Conservation (phyloP, 1,140 invertebrate genomes). For the Trachymyrmex septentrionalis region DNA sequence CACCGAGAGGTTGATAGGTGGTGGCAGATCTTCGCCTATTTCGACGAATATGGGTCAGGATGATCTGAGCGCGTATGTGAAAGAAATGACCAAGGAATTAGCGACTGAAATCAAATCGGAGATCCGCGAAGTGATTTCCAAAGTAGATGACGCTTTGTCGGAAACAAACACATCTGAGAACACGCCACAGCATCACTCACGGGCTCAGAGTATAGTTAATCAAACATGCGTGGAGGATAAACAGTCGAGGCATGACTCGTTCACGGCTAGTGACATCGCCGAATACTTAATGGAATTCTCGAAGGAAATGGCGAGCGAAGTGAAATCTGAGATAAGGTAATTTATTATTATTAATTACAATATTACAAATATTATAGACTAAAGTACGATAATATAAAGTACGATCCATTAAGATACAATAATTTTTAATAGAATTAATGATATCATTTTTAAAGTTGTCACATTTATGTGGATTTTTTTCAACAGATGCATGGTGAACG, state of each 20-base stretch:
- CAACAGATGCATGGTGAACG: constrained; percentile 87
- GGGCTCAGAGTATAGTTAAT: constrained; percentile 22
- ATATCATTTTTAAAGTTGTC: background rate
- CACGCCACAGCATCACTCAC: constrained; percentile 81
- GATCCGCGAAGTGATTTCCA: constrained; percentile 92
- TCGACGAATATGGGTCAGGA: constrained; percentile 88
- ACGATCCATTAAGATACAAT: background rate
- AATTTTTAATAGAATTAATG: background rate
- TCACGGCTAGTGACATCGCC: constrained; percentile 91
- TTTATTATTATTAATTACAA: constrained; percentile 64
- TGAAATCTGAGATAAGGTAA: constrained; percentile 92
- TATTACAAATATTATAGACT: background rate
- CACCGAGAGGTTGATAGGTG: constrained; percentile 70
- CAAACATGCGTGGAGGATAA: constrained; percentile 66
- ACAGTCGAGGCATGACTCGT: constrained; percentile 87
- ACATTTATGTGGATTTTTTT: constrained; percentile 24
- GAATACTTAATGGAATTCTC: constrained; percentile 92
- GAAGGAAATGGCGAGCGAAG: constrained; percentile 92
- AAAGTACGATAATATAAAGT: background rate
- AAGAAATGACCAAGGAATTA: constrained; percentile 92
- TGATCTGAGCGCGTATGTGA: constrained; percentile 91
- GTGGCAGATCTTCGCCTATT: constrained; percentile 88
- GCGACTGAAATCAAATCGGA: constrained; percentile 94
- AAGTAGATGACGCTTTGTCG: constrained; percentile 92
- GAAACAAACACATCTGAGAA: constrained; percentile 86